Percentiles rank a stretch among this genome's conserved stretches.
phyloP scores from a whole-genome alignment of 2,888 invertebrate species.

The Amorpha juglandis region DNA sequence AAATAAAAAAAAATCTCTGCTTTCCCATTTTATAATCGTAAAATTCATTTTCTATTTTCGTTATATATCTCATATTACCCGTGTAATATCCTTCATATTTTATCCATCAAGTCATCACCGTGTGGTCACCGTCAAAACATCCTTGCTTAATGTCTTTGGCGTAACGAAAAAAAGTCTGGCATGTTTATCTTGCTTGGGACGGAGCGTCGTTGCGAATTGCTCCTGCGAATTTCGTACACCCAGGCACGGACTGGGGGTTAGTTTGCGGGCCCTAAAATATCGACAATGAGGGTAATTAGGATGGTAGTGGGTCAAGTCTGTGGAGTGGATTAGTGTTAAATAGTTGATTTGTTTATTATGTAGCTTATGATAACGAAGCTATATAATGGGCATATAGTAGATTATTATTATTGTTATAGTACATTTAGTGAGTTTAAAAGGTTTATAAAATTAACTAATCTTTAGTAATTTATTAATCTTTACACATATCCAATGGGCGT shows the following conservation, averaged over 20 bases:
- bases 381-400: too few species aligned
- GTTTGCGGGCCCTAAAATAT: background rate
- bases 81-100: background rate
- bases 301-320: background rate
- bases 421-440: too few species aligned
- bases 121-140: constrained; percentile 64
- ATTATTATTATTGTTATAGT: too few species aligned
- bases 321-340: background rate
- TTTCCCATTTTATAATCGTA: too few species aligned
- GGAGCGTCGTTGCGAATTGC: constrained; percentile 73
- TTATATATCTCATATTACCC: background rate
- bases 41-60: background rate
- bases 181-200: constrained; percentile 81
- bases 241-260: constrained; percentile 20
- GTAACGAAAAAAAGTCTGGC: constrained; percentile 76
- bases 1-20: too few species aligned
- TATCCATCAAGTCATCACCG: constrained; percentile 22
- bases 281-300: background rate
- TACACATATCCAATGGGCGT: too few species aligned
- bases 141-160: constrained; percentile 83
- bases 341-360: too few species aligned
- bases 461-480: too few species aligned
- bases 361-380: too few species aligned
- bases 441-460: too few species aligned
- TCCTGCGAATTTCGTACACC: constrained; percentile 51